Evolutionary conservation across 2,888 invertebrate species (phyloP).

Genomic region (Furcula furcula): DNA sequence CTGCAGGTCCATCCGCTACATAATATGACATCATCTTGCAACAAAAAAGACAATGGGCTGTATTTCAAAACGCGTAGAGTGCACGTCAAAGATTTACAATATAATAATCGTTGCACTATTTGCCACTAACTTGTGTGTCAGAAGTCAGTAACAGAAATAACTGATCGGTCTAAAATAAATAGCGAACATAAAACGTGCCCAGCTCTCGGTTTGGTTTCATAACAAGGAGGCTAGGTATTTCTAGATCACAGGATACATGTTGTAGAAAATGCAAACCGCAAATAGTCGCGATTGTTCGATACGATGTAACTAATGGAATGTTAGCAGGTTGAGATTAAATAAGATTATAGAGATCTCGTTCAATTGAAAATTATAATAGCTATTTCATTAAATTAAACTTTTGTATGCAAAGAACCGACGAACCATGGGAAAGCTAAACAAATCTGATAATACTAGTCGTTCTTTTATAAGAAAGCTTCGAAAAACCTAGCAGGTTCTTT

Average conservation of each 20-base stretch:
- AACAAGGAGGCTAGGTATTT: constrained; percentile 65
- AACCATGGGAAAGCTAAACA: neutral
- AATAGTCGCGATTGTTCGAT: constrained; percentile 20
- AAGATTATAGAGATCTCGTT: constrained; percentile 3
- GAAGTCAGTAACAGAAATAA: constrained; percentile 38
- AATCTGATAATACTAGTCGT: constrained; percentile 4
- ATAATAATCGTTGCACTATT: constrained; percentile 21
- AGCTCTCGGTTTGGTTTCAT: constrained; percentile 53
- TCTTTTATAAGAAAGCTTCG: constrained; percentile 22
- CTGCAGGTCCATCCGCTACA: neutral
- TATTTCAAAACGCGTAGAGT: constrained; percentile 1
- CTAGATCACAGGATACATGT: constrained; percentile 54
- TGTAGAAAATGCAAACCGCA: constrained; percentile 42
- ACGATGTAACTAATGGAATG: constrained; percentile 2
- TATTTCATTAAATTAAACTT: neutral
- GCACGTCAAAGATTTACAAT: constrained; percentile 15
- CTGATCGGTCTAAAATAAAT: constrained; percentile 31
- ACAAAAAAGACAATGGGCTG: neutral
- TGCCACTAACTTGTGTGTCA: constrained; percentile 13
- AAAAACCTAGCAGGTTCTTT: constrained; percentile 15
- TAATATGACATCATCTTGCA: neutral
- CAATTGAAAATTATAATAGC: constrained; percentile 3
- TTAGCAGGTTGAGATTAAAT: constrained; percentile 13
- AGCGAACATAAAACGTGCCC: constrained; percentile 54
- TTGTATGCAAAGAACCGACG: neutral